phyloP scores from a whole-genome alignment of 2,888 invertebrate species.

The Hypomecis atomaria region DNA sequence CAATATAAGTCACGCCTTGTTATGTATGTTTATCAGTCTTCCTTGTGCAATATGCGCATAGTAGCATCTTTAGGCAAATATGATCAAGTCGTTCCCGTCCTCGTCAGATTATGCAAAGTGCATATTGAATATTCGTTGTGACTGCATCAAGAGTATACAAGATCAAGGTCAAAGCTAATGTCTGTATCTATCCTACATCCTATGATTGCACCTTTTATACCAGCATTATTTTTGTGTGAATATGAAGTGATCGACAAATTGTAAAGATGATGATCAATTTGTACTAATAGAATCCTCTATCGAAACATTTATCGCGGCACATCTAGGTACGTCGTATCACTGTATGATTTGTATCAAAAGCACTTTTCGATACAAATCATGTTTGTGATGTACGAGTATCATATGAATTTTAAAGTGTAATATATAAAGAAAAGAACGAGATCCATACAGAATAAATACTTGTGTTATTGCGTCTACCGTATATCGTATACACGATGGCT shows the following conservation, averaged over 20 bases:
- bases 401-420: background rate
- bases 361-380: too few relatives aligned
- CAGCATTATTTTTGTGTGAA: constrained; percentile 16
- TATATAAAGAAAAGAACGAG: background rate
- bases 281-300: too few relatives aligned
- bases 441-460: too few relatives aligned
- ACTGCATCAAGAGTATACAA: constrained; percentile 38
- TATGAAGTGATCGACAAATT: constrained; percentile 2
- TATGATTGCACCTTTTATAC: constrained; percentile 55
- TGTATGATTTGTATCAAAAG: background rate
- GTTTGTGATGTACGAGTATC: too few relatives aligned
- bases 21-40: background rate
- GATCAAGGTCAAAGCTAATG: constrained; percentile 64
- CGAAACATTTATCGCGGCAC: too few relatives aligned
- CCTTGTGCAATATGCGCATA: constrained; percentile 8
- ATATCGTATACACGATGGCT: too few relatives aligned
- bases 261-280: background rate
- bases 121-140: constrained; percentile 32
- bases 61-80: constrained; percentile 21
- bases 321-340: background rate
- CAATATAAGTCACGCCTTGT: background rate
- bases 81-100: constrained; percentile 6
- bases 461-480: too few relatives aligned
- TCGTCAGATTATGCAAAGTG: constrained; percentile 5
- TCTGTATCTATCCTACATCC: constrained; percentile 40